A percentile compares a stretch with the other conserved stretches of the same genome.
Evolutionary conservation across 2,797 vertebrate species (phyloP).

Genomic region (Vespertilio murinus): DNA sequence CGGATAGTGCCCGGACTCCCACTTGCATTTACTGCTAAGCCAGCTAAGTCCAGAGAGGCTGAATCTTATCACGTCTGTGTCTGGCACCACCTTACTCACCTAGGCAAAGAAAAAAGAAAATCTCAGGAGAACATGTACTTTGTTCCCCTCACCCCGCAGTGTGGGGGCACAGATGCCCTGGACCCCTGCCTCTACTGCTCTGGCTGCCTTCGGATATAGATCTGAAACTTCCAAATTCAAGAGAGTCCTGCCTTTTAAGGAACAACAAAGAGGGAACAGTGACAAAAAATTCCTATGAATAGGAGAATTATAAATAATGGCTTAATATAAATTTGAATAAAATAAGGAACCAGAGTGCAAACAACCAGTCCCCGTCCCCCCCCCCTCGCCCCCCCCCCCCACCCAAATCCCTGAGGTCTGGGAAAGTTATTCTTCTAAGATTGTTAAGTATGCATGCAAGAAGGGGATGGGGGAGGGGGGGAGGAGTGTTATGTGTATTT

Average conservation of each 20-base stretch:
- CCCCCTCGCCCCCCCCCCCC: no score
- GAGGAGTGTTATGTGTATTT: background rate
- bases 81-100: background rate
- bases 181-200: background rate
- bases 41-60: background rate
- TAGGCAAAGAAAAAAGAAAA: background rate
- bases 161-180: background rate
- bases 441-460: no score
- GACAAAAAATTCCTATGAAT: background rate
- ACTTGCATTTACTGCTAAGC: background rate
- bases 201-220: background rate
- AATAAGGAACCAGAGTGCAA: background rate
- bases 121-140: background rate
- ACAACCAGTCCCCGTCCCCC: background rate
- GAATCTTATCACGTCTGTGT: background rate
- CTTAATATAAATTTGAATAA: background rate
- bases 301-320: background rate
- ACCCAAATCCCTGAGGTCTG: background rate
- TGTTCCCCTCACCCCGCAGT: background rate
- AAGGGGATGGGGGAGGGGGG: accelerated
- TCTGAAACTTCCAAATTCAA: background rate
- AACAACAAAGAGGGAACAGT: background rate
- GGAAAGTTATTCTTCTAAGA: background rate
- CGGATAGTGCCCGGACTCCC: background rate
- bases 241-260: background rate